These are phyloP conservation scores for human (Homo sapiens) DNA, from an alignment of 2,113 vertebrate genomes.

Conservation along the genomic window GRCh38 chr15:85951001-85951500, in stretches of 20 bases:
- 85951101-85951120: neutral
- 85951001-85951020: neutral
- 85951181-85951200: neutral
- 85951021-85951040: neutral
- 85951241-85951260: neutral
- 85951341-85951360: neutral
- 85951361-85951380: neutral
- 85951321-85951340: neutral
- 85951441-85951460: neutral
- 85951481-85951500: neutral
- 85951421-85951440: neutral
- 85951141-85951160: neutral
- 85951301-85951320: neutral
- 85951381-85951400: neutral
- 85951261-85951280: neutral
- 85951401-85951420: neutral
- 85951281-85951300: neutral
- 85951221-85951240: too few species aligned
- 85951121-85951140: neutral
- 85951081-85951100: neutral
- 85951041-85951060: neutral
- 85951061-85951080: neutral
- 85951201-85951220: neutral
- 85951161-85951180: neutral
- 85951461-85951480: neutral